A percentile compares a stretch with the other conserved stretches of the same genome.
Evolutionary conservation across 2,888 invertebrate species (phyloP).

Genomic region (Rhopalosiphum nymphaeae): DNA sequence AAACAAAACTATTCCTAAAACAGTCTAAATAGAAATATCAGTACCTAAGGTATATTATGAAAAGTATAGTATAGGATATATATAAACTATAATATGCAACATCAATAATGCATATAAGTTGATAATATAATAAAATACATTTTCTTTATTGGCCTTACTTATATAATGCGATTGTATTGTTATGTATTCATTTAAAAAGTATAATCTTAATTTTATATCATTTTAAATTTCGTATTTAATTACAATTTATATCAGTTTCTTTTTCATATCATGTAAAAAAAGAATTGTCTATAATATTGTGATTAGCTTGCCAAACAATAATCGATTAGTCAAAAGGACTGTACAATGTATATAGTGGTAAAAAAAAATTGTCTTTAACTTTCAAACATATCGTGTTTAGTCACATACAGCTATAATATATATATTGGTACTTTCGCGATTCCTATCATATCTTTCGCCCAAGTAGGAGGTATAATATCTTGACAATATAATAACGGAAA

Average conservation of each 20-base stretch:
- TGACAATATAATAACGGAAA: neutral
- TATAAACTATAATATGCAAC: neutral
- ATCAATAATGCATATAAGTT: neutral
- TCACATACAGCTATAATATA: neutral
- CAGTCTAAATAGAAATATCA: neutral
- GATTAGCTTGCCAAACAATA: neutral
- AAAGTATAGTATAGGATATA: neutral
- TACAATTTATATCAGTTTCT: neutral
- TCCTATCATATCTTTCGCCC: neutral
- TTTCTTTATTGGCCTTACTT: neutral
- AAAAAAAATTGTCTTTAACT: conserved; percentile 10
- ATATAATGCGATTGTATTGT: neutral
- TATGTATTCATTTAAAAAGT: neutral
- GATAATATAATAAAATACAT: neutral
- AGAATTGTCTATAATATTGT: neutral
- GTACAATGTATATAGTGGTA: neutral
- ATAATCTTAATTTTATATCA: neutral
- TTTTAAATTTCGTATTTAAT: neutral
- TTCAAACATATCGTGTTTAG: conserved; percentile 7
- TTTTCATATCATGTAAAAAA: neutral
- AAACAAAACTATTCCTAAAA: neutral
- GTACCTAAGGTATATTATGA: neutral
- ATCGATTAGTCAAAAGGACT: conserved; percentile 10
- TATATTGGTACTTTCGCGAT: conserved; percentile 23
- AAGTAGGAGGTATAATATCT: neutral